These are phyloP conservation scores for Caenorhabditis panamensis DNA, from an alignment of 2,888 invertebrate species.

Conservation along the genomic window DNA sequence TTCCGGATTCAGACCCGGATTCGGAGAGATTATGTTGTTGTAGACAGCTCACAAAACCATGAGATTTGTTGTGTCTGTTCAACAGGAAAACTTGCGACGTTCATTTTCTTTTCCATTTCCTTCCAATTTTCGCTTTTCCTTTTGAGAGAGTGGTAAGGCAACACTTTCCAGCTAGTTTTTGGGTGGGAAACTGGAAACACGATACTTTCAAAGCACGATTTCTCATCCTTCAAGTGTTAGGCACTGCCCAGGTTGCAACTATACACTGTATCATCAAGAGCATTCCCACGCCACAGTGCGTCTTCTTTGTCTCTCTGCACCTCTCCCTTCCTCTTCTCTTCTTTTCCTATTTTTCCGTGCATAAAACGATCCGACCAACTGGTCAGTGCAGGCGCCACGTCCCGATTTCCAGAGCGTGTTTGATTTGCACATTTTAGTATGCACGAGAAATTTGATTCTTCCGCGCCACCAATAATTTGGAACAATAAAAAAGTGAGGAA, in stretches of 20 bases:
- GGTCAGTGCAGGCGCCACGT: neutral
- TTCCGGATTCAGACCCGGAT: neutral
- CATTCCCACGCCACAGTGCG: constrained; percentile 11
- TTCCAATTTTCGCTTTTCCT: neutral
- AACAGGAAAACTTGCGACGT: neutral
- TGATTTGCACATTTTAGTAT: constrained; percentile 57
- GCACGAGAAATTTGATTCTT: constrained; percentile 52
- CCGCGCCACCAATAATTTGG: constrained; percentile 52
- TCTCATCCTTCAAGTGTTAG: too few relatives aligned
- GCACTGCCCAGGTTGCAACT: neutral
- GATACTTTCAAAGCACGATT: neutral
- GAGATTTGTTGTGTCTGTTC: neutral
- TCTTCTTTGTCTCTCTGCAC: too few relatives aligned
- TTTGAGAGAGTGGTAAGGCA: neutral
- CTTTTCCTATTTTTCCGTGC: neutral
- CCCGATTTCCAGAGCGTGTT: constrained; percentile 22
- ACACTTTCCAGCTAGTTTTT: neutral
- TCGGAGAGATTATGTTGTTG: too few relatives aligned
- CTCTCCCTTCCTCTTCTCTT: constrained; percentile 10
- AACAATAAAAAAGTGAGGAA: constrained; percentile 36
- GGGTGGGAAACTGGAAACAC: neutral
- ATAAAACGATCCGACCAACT: neutral
- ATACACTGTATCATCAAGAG: neutral
- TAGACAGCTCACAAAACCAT: too few relatives aligned
- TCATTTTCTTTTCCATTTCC: neutral